Percentiles rank a stretch among this genome's conserved stretches.
These are phyloP conservation scores for Cololabis saira DNA, from an alignment of 2,113 vertebrate genomes.

Conservation along the genomic window DNA sequence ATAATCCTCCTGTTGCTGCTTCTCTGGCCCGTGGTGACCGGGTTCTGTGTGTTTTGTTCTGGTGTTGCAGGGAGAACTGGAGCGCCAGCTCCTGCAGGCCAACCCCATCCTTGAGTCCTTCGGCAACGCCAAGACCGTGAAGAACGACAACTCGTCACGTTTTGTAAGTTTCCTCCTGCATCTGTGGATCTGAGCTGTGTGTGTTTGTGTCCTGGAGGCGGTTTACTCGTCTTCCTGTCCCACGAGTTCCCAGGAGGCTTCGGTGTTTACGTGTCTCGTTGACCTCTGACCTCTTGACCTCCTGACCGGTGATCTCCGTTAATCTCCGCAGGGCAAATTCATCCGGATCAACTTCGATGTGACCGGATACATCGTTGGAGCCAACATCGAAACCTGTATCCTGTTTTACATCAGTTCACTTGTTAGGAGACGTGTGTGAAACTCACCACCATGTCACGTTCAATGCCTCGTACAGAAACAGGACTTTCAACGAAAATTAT, in stretches of 20 bases:
- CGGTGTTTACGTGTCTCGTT: background rate
- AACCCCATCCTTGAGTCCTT: conserved; percentile 98
- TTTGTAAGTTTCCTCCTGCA: conserved; percentile 92
- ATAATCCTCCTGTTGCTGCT: background rate
- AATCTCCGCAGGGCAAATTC: conserved; percentile 91
- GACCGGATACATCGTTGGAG: conserved; percentile 97
- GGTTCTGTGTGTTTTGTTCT: conserved; percentile 25
- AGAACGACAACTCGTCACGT: conserved; percentile 98
- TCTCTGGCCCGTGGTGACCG: background rate
- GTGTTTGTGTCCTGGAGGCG: no score
- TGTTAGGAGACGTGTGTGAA: background rate
- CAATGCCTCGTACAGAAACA: no score
- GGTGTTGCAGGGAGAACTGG: conserved; percentile 91
- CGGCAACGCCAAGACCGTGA: conserved; percentile 98
- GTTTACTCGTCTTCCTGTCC: no score
- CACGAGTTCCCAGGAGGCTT: background rate
- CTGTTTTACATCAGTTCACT: conserved; percentile 40
- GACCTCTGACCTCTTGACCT: conserved; percentile 12
- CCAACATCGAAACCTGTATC: conserved; percentile 99
- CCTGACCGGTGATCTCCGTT: conserved; percentile 28
- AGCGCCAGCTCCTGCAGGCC: conserved; percentile 96
- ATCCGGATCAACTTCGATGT: conserved; percentile 99
- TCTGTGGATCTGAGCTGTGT: no score
- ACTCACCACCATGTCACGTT: no score
- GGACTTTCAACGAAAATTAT: no score